These are phyloP conservation scores for Scolopax mira DNA, from an alignment of 2,113 vertebrate species.

Conservation along the genomic window DNA sequence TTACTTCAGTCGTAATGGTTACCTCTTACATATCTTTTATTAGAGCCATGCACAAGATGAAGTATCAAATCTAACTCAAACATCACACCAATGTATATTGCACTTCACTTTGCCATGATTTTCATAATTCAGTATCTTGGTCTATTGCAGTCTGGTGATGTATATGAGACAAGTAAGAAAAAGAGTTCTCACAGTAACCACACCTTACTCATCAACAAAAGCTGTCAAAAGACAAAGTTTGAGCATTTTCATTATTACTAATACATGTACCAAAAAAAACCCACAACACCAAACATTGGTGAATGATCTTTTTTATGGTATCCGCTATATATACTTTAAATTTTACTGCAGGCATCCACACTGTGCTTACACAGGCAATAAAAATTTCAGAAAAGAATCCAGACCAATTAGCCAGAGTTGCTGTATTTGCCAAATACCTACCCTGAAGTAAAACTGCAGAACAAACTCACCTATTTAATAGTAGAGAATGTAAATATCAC, in stretches of 20 bases:
- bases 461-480: conserved; percentile 5
- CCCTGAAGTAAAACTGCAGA: conserved; percentile 17
- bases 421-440: conserved; percentile 5
- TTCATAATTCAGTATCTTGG: not conserved
- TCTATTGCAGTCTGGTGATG: not conserved
- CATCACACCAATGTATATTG: not conserved
- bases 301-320: not conserved
- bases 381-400: not conserved
- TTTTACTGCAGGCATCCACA: not conserved
- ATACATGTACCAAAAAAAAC: not conserved
- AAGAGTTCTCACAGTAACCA: not conserved
- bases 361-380: not conserved
- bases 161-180: not conserved
- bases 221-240: not conserved
- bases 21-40: not conserved
- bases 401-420: not conserved
- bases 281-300: no score
- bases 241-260: not conserved
- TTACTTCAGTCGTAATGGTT: not conserved
- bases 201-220: not conserved
- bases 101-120: not conserved
- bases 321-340: not conserved
- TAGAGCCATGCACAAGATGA: not conserved
- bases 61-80: not conserved
- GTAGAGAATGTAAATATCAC: not conserved